These are phyloP conservation scores for Epinotia brunnichana DNA, from an alignment of 2,888 invertebrate genomes.

Conservation along the genomic window DNA sequence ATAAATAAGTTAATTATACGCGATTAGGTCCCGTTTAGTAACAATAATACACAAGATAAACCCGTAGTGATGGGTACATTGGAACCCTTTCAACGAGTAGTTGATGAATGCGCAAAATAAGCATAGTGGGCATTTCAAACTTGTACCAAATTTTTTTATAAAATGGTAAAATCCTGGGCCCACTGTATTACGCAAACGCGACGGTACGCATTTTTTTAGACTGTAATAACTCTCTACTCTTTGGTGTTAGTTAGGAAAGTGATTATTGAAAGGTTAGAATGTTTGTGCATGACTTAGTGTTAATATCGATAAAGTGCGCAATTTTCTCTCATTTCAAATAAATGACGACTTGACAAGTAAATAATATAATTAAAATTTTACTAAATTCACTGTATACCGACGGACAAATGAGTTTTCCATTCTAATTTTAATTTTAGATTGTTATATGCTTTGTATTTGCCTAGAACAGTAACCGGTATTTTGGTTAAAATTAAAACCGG, in stretches of 20 bases:
- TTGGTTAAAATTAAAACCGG: neutral
- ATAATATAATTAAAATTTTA: neutral
- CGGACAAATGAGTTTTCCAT: neutral
- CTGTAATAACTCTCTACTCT: neutral
- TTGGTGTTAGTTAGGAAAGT: slow-evolving; percentile 61
- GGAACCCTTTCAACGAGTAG: too few species aligned
- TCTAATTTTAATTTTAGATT: neutral
- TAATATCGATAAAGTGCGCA: neutral
- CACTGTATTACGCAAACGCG: neutral
- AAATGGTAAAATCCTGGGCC: too few species aligned
- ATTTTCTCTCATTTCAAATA: neutral
- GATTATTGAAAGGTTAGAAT: slow-evolving; percentile 58
- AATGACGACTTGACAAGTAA: too few species aligned
- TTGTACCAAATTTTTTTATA: too few species aligned
- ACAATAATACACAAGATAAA: too few species aligned
- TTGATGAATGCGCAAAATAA: too few species aligned
- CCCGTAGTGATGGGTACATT: too few species aligned
- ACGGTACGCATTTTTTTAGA: neutral
- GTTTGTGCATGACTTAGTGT: neutral
- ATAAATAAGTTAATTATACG: too few species aligned
- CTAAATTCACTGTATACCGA: neutral
- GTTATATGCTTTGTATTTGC: neutral
- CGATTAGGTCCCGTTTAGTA: too few species aligned
- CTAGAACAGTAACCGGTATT: neutral
- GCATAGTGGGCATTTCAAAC: too few species aligned